A percentile compares a stretch with the other conserved stretches of the same genome.
Evolutionary conservation across 2,888 invertebrate genomes (phyloP).

Genomic region (Thysanoteuthis rhombus): DNA sequence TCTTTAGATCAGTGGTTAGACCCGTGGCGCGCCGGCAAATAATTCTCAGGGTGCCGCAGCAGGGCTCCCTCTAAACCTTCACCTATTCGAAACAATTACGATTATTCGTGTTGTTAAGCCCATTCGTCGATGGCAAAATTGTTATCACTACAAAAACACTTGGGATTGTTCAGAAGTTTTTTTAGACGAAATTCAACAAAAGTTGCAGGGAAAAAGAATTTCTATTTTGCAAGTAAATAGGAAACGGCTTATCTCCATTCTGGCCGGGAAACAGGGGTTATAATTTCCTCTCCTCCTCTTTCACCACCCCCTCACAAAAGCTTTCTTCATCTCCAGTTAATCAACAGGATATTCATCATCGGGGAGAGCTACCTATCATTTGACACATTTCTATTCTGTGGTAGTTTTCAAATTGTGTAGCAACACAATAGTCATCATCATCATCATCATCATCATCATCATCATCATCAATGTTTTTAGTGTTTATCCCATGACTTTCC

Average conservation of each 20-base stretch:
- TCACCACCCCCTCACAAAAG: neutral
- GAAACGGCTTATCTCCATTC: neutral
- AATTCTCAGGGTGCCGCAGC: too few species aligned
- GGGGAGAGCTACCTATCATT: neutral
- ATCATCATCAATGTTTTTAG: too few species aligned
- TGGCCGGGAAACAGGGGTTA: neutral
- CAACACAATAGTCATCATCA: too few species aligned
- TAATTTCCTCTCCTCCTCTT: neutral
- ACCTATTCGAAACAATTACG: too few species aligned
- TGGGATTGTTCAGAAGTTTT: neutral
- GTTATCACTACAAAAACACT: neutral
- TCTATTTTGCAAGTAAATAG: neutral
- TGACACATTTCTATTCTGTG: too few species aligned
- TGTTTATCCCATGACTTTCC: too few species aligned
- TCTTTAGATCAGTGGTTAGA: too few species aligned
- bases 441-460: too few species aligned
- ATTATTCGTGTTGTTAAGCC: neutral
- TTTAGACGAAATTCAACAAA: neutral
- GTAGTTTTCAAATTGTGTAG: too few species aligned
- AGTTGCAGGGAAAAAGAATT: neutral
- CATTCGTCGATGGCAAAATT: neutral
- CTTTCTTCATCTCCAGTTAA: neutral
- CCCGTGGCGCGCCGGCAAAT: too few species aligned
- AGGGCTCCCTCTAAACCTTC: too few species aligned
- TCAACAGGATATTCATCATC: neutral